Conservation (phyloP, 2,888 invertebrate genomes). For the Aphelenchoides bicaudatus region DNA sequence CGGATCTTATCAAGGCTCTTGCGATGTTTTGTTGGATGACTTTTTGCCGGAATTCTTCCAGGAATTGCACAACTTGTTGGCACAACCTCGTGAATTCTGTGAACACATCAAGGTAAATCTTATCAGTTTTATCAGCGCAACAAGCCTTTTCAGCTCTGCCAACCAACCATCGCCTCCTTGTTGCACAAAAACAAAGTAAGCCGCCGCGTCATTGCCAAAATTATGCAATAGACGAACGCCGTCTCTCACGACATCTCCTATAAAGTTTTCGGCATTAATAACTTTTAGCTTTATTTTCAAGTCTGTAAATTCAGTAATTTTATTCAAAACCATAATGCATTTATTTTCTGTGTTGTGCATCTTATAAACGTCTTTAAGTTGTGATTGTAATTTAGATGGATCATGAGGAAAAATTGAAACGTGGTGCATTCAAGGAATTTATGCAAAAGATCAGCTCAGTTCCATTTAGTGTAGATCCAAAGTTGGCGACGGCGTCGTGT, state of each 20-base stretch:
- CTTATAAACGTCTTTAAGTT: neutral
- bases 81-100: slow-evolving; percentile 36
- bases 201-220: slow-evolving; percentile 12
- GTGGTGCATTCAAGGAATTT: slow-evolving; percentile 3
- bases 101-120: neutral
- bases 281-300: neutral
- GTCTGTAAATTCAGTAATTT: neutral
- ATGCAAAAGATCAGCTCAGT: slow-evolving; percentile 16
- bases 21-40: slow-evolving; percentile 52
- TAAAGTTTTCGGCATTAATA: slow-evolving; percentile 3
- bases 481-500: slow-evolving; percentile 32
- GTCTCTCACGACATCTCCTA: neutral
- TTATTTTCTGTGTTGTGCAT: neutral
- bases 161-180: slow-evolving; percentile 6
- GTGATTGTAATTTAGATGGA: neutral
- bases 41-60: slow-evolving; percentile 57
- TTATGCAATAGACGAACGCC: neutral
- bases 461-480: slow-evolving; percentile 8
- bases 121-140: slow-evolving; percentile 10
- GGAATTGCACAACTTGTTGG: slow-evolving; percentile 47
- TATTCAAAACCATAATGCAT: neutral
- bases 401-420: slow-evolving; percentile 8
- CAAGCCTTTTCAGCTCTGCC: slow-evolving; percentile 30
- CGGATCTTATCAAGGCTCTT: slow-evolving; percentile 28
- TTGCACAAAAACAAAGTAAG: slow-evolving; percentile 14